Evolutionary conservation across 1,140 invertebrate genomes (phyloP).

Genomic region (Lasaia peninsularis): DNA sequence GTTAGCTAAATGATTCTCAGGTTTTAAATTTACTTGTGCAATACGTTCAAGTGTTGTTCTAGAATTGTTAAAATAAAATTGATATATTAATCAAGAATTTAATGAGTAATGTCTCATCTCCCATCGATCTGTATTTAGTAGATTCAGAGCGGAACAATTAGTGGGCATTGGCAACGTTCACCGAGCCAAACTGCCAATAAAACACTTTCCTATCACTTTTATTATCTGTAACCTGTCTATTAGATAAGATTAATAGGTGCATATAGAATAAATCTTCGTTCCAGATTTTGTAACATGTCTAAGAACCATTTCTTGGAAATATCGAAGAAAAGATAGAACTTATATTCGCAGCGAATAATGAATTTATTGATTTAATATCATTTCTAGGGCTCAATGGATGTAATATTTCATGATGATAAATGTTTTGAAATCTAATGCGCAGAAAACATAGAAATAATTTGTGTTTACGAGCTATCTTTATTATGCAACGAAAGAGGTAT

Average conservation of each 20-base stretch:
- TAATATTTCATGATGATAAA: constrained; percentile 4
- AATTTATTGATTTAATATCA: too few species aligned
- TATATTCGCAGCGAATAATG: not conserved
- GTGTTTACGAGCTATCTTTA: too few species aligned
- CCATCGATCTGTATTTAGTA: constrained; percentile 7
- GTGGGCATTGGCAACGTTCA: constrained; percentile 5
- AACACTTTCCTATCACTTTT: constrained; percentile 9
- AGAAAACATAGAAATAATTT: too few species aligned
- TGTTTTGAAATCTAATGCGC: too few species aligned
- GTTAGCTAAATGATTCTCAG: too few species aligned
- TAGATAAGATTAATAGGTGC: not conserved
- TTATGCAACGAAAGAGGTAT: too few species aligned
- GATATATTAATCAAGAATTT: not conserved
- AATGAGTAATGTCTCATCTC: constrained; percentile 3
- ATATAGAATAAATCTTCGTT: not conserved
- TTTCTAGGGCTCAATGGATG: not conserved
- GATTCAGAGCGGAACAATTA: constrained; percentile 9
- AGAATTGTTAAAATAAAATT: not conserved
- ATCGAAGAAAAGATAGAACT: not conserved
- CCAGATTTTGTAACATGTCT: not conserved
- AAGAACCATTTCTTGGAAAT: not conserved
- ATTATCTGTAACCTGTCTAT: constrained; percentile 10
- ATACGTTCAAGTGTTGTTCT: not conserved
- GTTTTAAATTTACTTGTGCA: too few species aligned
- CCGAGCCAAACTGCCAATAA: constrained; percentile 9